Evolutionary conservation across 2,113 vertebrate genomes (phyloP).

Genomic region (Nothobranchius kuhntae): DNA sequence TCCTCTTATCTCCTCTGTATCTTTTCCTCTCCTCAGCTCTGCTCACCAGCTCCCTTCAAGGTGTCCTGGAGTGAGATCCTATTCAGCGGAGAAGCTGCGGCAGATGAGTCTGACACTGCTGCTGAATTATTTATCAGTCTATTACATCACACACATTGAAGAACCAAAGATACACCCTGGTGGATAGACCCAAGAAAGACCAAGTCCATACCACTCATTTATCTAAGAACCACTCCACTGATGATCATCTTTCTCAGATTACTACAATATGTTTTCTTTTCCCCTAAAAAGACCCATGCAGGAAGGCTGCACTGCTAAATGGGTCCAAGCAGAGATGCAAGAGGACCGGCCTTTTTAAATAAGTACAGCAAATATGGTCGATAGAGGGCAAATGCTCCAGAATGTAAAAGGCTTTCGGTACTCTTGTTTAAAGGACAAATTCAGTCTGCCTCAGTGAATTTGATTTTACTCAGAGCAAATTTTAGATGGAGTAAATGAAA

Average conservation of each 20-base stretch:
- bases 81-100: constrained; percentile 48
- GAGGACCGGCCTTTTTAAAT: constrained; percentile 30
- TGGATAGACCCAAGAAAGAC: constrained; percentile 12
- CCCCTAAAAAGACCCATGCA: constrained; percentile 42
- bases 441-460: constrained; percentile 7
- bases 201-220: constrained; percentile 2
- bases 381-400: constrained; percentile 26
- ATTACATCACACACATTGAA: constrained; percentile 61
- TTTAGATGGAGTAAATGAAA: too few species aligned
- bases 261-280: constrained; percentile 38
- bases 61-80: constrained; percentile 58
- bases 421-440: constrained; percentile 8
- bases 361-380: constrained; percentile 44
- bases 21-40: constrained; percentile 12
- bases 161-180: constrained; percentile 30
- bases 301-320: constrained; percentile 56
- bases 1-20: constrained; percentile 17
- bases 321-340: constrained; percentile 34
- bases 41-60: constrained; percentile 42
- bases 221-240: background rate
- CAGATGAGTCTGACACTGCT: constrained; percentile 47
- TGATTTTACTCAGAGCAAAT: too few species aligned
- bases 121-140: constrained; percentile 73
- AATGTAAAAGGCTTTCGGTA: constrained; percentile 10
- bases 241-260: constrained; percentile 4